Percentiles rank a stretch among this genome's conserved stretches.
Evolutionary conservation across 2,888 invertebrate species (phyloP).

Genomic region (Dorcus parallelipipedus): DNA sequence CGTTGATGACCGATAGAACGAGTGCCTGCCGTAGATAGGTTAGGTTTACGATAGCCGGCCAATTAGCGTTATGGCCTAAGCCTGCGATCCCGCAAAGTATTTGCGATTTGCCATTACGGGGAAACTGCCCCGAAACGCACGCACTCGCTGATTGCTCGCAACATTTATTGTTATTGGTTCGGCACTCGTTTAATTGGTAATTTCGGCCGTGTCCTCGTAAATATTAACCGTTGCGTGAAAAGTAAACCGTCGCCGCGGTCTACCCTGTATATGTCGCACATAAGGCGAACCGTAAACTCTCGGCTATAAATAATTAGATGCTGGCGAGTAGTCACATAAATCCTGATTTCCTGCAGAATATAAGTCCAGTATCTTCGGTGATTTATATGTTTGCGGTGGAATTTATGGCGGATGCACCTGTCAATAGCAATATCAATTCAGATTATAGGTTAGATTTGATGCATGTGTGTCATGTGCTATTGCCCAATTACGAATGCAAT

Average conservation of each 20-base stretch:
- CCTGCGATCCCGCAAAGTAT: conserved; percentile 27
- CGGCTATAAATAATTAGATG: background rate
- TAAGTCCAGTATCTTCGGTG: conserved; percentile 13
- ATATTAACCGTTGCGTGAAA: no score
- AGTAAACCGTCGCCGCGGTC: no score
- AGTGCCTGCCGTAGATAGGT: conserved; percentile 39
- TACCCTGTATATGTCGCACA: background rate
- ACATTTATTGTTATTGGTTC: conserved; percentile 1
- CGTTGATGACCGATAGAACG: conserved; percentile 40
- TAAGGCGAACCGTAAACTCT: background rate
- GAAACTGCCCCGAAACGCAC: conserved; percentile 22
- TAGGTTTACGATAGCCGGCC: conserved; percentile 40
- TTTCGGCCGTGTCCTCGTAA: no score
- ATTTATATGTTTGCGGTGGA: conserved; percentile 6
- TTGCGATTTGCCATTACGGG: conserved; percentile 27
- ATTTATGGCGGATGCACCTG: conserved; percentile 20
- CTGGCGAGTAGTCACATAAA: background rate
- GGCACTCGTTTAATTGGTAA: no score
- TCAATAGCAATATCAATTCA: conserved; percentile 47
- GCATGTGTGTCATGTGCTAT: conserved; percentile 15
- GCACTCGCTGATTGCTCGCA: background rate
- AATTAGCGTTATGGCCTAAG: conserved; percentile 40
- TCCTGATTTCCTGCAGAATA: background rate
- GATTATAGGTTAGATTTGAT: conserved; percentile 22
- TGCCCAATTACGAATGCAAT: conserved; percentile 15